Evolutionary conservation across 1,140 invertebrate species (phyloP), one percentile per base, ranked within the genome.

Genomic region (Brevipalpus yothersi): DNA sequence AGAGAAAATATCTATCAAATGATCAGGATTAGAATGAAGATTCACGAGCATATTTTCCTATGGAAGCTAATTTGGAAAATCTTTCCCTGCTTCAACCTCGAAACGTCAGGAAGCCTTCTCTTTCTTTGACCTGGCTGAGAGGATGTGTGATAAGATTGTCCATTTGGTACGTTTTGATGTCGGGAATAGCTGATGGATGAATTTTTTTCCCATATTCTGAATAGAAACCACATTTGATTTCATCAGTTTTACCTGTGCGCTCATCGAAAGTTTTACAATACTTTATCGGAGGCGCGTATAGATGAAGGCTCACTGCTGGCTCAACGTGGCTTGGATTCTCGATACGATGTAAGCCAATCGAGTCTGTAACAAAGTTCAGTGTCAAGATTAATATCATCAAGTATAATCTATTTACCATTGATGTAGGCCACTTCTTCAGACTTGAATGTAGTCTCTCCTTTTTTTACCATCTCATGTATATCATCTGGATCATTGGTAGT

Each of bases 241-340:
- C 73, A 0, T 77, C 78, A 56, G 75, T 77, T 63, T 84, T 81
- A 15, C 90, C 90, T 0, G 86, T 93, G 63, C 81, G 78, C 66
- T 90, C 80, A 68, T 98, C 91, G 70, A 97, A 98, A 4, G 88
- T 80, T 0, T 80, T 76, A 69, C 94, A 98, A 47, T 78, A 72
- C 54, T 82, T 76, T 70, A 91, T 98, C 1, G 94, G 91, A 0
- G 94, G 94, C 65, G 83, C 87, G 72, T 99, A 99, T 0, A 99
- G 76, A 69, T 99, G 94, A 15, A 99, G 74, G 10, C 87, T 92
- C 0, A 95, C 83, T 0, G 91, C 83, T 3, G 79, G 76, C 65
- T 94, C 83, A 0, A 81, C 77, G 67, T 92, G 82, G 31, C 86
- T 92, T 0, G 83, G 77, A 71, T 99, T 99, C 75, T 94, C 90